These are phyloP conservation scores for Lepidochitona cinerea DNA, from an alignment of 2,888 invertebrate species.

Conservation along the genomic window DNA sequence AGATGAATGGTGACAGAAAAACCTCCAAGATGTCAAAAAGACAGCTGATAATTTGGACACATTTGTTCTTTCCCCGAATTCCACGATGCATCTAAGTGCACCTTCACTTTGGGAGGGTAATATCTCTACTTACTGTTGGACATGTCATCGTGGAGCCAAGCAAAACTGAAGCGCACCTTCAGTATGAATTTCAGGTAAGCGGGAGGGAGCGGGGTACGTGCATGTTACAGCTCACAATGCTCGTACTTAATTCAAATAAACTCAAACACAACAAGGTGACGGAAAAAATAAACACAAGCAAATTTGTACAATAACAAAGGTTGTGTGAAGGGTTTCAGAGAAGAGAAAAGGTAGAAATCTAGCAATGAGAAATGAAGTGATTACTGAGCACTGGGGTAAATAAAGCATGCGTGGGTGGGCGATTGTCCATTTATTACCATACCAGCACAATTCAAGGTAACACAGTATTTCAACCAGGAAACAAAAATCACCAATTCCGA, in stretches of 20 bases:
- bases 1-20: no score
- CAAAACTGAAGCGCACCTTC: neutral
- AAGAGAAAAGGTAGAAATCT: neutral
- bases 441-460: constrained; percentile 7
- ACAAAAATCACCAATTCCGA: no score
- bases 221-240: neutral
- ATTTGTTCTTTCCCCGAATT: neutral
- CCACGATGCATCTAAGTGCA: constrained; percentile 1
- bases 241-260: neutral
- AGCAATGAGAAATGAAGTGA: neutral
- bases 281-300: neutral
- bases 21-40: no score
- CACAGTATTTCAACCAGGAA: neutral
- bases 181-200: neutral
- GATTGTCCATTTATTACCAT: neutral
- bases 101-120: constrained; percentile 1
- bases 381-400: neutral
- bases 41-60: neutral
- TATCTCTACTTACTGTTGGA: neutral
- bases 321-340: no score
- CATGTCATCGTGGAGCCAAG: neutral
- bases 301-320: no score
- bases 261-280: neutral
- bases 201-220: constrained; percentile 2
- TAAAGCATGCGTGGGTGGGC: neutral